These are phyloP conservation scores for Daubentonia madagascariensis DNA, from an alignment of 2,113 vertebrate genomes.

Conservation along the genomic window DNA sequence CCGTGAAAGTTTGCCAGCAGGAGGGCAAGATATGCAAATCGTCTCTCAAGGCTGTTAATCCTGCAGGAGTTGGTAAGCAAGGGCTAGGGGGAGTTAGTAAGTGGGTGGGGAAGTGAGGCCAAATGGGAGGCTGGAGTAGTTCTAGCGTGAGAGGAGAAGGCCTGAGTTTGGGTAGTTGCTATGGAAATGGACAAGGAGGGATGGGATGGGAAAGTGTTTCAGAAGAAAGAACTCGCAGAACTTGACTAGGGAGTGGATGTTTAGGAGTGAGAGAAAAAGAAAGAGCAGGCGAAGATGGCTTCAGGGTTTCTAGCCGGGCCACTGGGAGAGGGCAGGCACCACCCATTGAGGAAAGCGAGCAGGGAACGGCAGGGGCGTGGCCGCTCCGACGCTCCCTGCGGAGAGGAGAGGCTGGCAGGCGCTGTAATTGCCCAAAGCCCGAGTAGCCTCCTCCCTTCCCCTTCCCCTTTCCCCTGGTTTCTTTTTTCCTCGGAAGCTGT, in stretches of 20 bases:
- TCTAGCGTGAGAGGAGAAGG: neutral
- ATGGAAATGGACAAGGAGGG: neutral
- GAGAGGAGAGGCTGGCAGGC: neutral
- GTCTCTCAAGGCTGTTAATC: too few relatives aligned
- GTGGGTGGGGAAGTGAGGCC: neutral
- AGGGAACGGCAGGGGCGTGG: neutral
- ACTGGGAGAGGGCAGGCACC: neutral
- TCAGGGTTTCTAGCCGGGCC: neutral
- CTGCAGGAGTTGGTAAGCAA: neutral
- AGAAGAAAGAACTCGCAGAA: neutral
- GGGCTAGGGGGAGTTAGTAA: neutral
- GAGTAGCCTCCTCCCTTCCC: neutral
- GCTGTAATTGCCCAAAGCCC: neutral
- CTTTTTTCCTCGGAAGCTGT: neutral
- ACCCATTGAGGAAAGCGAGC: neutral
- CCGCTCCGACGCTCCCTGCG: accelerated
- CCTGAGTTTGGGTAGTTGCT: neutral
- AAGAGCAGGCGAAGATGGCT: neutral
- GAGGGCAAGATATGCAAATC: neutral
- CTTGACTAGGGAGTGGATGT: neutral
- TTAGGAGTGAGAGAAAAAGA: neutral
- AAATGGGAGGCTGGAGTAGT: neutral
- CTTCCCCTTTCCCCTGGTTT: neutral
- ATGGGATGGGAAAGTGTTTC: neutral
- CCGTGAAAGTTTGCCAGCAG: neutral